Evolutionary conservation across 2,888 invertebrate genomes (phyloP).

Genomic region (Zygogramma bicolorata): DNA sequence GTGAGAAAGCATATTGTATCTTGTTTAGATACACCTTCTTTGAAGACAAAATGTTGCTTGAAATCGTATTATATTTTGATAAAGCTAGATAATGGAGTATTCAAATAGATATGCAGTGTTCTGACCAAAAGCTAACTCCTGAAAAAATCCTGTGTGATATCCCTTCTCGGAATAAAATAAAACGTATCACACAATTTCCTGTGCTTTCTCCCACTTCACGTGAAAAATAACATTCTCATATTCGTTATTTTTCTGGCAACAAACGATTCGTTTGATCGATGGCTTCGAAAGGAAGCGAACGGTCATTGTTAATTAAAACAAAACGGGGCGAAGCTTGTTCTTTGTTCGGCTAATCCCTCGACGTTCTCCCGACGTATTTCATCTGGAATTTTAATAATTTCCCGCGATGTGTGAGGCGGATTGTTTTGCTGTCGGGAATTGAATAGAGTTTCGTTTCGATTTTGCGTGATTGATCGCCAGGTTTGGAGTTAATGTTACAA

Average conservation of each 20-base stretch:
- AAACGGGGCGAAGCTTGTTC: constrained; percentile 25
- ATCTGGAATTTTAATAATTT: constrained; percentile 19
- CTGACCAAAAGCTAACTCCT: no score
- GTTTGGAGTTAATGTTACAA: not conserved
- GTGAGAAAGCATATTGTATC: no score
- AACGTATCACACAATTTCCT: no score
- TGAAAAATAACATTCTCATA: not conserved
- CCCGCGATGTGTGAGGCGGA: not conserved
- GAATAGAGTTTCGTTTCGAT: not conserved
- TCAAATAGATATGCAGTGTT: no score
- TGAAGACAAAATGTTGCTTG: no score
- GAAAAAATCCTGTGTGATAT: no score
- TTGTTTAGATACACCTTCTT: no score
- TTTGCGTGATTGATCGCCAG: not conserved
- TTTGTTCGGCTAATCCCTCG: constrained; percentile 28
- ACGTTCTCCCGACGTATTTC: constrained; percentile 18
- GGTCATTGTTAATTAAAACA: constrained; percentile 35
- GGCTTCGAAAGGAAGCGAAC: constrained; percentile 8
- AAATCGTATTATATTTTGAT: no score
- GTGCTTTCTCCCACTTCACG: no score
- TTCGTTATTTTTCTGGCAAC: not conserved
- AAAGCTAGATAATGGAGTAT: no score
- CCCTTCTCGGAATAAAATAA: no score
- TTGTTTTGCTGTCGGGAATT: not conserved
- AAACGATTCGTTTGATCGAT: constrained; percentile 40